These are phyloP conservation scores for Columba livia DNA, from an alignment of 2,113 vertebrate genomes.

Conservation along the genomic window DNA sequence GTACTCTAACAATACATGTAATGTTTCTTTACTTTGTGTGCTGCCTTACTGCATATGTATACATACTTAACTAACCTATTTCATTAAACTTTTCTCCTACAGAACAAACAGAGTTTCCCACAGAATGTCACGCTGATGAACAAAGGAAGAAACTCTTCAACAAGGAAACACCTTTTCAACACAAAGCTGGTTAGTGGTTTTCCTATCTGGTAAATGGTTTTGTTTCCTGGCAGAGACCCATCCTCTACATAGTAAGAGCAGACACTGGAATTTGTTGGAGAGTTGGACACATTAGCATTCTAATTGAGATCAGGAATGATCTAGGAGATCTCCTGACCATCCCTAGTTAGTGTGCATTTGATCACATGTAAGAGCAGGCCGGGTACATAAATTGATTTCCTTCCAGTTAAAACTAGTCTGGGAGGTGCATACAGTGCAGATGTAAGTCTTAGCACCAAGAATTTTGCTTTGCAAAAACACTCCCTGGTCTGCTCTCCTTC, in stretches of 20 bases:
- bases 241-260: background rate
- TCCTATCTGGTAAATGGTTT: background rate
- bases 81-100: background rate
- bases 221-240: background rate
- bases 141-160: slow-evolving; percentile 6
- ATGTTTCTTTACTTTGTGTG: background rate
- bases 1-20: background rate
- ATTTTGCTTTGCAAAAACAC: background rate
- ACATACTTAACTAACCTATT: background rate
- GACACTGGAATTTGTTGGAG: background rate
- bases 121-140: slow-evolving; percentile 9
- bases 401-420: background rate
- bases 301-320: background rate
- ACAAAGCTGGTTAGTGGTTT: slow-evolving; percentile 49
- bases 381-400: background rate
- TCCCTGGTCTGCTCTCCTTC: background rate
- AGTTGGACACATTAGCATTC: background rate
- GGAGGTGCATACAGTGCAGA: background rate
- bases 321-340: background rate
- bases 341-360: background rate
- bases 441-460: background rate
- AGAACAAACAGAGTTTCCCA: background rate
- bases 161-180: background rate
- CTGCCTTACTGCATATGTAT: background rate
- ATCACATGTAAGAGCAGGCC: background rate